phyloP scores from a whole-genome alignment of 2,797 vertebrate species.

The Oreochromis grahami region DNA sequence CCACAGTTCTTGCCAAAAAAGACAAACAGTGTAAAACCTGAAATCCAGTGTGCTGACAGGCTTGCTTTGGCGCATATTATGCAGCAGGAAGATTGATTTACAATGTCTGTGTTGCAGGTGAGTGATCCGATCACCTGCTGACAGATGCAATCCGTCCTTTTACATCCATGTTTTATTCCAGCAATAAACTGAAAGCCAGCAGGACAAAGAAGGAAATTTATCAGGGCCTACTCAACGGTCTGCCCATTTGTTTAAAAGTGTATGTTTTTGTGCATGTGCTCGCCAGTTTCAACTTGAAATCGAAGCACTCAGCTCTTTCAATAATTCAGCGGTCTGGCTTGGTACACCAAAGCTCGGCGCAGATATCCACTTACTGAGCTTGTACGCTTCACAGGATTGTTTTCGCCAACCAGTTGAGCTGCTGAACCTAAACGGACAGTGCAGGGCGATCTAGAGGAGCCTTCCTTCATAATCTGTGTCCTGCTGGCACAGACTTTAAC shows the following conservation, averaged over 20 bases:
- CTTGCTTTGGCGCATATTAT: not conserved
- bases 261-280: not conserved
- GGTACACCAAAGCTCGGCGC: slow-evolving; percentile 31
- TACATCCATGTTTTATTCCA: not conserved
- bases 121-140: not conserved
- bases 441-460: not conserved
- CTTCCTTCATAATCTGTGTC: slow-evolving; percentile 21
- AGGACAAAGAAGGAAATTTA: not conserved
- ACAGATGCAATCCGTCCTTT: not conserved
- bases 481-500: slow-evolving; percentile 37
- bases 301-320: slow-evolving; percentile 63
- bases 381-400: slow-evolving; percentile 22
- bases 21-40: slow-evolving; percentile 10
- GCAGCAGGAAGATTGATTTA: not conserved
- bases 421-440: slow-evolving; percentile 8
- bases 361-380: slow-evolving; percentile 57
- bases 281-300: slow-evolving; percentile 39
- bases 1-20: slow-evolving; percentile 30
- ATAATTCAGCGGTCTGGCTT: slow-evolving; percentile 78
- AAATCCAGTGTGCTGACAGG: slow-evolving; percentile 25
- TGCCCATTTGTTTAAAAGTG: not conserved
- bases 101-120: slow-evolving; percentile 7
- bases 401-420: slow-evolving; percentile 50
- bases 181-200: not conserved
- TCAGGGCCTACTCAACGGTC: not conserved